phyloP scores from a whole-genome alignment of 2,888 invertebrate genomes.

The Chrysina gloriosa region DNA sequence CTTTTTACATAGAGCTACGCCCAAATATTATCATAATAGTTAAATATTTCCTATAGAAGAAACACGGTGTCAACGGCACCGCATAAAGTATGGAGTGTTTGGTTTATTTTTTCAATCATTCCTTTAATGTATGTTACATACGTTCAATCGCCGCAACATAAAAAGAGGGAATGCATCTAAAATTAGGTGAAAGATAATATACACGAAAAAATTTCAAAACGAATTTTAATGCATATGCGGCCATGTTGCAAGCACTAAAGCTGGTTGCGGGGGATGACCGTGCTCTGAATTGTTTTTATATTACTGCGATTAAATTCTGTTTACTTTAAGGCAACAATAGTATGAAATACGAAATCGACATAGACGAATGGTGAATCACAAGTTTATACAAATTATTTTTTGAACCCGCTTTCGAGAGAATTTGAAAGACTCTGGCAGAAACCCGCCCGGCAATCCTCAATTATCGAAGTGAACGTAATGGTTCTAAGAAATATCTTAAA shows the following conservation, averaged over 20 bases:
- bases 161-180: conserved; percentile 1
- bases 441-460: no score
- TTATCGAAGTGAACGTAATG: no score
- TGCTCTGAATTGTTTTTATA: neutral
- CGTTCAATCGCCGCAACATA: no score
- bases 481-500: no score
- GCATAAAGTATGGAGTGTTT: conserved; percentile 23
- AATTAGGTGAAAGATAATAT: conserved; percentile 22
- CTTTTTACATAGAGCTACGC: neutral
- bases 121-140: conserved; percentile 24
- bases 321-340: neutral
- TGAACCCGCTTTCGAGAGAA: no score
- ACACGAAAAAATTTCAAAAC: conserved; percentile 5
- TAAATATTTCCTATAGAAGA: conserved; percentile 4
- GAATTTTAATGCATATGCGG: conserved; percentile 28
- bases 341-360: neutral
- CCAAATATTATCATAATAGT: conserved; percentile 20
- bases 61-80: conserved; percentile 25
- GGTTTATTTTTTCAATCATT: conserved; percentile 31
- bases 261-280: neutral
- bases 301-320: neutral
- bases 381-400: no score
- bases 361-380: neutral
- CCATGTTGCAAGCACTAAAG: conserved; percentile 1
- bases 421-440: no score